phyloP scores from a whole-genome alignment of 2,113 vertebrate species.

The Cheirogaleus medius region DNA sequence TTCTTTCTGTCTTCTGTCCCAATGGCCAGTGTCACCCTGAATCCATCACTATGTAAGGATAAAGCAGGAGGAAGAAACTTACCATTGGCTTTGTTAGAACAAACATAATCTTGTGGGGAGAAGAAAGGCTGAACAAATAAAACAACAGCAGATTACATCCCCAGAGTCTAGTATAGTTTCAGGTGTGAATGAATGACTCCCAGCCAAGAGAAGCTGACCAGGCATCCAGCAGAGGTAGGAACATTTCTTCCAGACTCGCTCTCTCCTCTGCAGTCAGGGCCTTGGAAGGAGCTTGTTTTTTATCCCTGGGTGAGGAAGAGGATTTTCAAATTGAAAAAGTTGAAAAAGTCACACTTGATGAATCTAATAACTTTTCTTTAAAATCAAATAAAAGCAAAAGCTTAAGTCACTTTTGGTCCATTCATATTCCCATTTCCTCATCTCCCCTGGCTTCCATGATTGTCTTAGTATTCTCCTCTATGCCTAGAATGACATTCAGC shows the following conservation, averaged over 20 bases:
- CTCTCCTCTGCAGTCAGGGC: background rate
- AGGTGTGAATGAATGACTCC: background rate
- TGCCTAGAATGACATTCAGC: background rate
- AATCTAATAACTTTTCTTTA: background rate
- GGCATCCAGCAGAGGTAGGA: accelerated
- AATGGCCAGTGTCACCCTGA: accelerated
- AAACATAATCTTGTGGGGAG: background rate
- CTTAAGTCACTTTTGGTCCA: background rate
- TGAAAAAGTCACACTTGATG: background rate
- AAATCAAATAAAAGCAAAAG: background rate
- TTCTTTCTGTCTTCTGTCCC: background rate
- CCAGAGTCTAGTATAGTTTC: background rate
- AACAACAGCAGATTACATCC: background rate
- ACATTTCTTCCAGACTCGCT: no score
- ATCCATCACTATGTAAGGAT: background rate
- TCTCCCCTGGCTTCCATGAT: background rate
- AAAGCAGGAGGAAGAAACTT: background rate
- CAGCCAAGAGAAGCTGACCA: background rate
- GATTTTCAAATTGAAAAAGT: background rate
- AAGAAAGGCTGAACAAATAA: background rate
- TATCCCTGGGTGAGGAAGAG: background rate
- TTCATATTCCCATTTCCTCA: background rate
- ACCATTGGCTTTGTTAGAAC: background rate
- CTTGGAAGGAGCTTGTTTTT: background rate
- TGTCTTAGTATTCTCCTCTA: no score